Evolutionary conservation across 2,888 invertebrate species (phyloP).

Genomic region (Clostera curtula): DNA sequence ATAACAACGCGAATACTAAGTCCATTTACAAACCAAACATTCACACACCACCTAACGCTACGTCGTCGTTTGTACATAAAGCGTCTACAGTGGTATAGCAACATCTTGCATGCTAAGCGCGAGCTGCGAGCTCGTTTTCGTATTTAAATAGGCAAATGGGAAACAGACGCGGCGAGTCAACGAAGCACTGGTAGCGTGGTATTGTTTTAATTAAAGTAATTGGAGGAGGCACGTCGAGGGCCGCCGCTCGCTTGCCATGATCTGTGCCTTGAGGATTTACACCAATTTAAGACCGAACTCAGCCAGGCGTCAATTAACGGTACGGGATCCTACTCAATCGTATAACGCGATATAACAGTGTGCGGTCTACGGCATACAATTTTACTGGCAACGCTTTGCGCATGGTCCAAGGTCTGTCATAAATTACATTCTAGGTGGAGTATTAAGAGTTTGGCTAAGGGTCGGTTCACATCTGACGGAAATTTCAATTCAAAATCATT

Average conservation of each 20-base stretch:
- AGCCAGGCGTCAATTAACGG: conserved; percentile 64
- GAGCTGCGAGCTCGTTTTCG: conserved; percentile 67
- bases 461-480: too few species aligned
- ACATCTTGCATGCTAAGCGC: conserved; percentile 66
- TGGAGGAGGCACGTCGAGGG: conserved; percentile 71
- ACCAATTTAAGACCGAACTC: conserved; percentile 66
- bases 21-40: too few species aligned
- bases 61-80: conserved; percentile 12
- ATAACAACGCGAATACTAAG: too few species aligned
- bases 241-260: conserved; percentile 63
- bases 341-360: too few species aligned
- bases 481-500: too few species aligned
- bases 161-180: conserved; percentile 70
- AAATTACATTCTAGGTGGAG: too few species aligned
- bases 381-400: not conserved
- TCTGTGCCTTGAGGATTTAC: conserved; percentile 73
- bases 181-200: conserved; percentile 67
- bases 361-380: conserved; percentile 8
- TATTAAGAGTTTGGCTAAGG: too few species aligned
- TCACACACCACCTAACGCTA: too few species aligned
- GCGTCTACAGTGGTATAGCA: conserved; percentile 47
- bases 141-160: conserved; percentile 74
- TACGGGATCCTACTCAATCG: conserved; percentile 42
- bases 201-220: conserved; percentile 76
- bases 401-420: too few species aligned